Evolutionary conservation across 1,140 invertebrate species (phyloP), one percentile per base, ranked within the genome.

Genomic region (Oryzaephilus surinamensis): DNA sequence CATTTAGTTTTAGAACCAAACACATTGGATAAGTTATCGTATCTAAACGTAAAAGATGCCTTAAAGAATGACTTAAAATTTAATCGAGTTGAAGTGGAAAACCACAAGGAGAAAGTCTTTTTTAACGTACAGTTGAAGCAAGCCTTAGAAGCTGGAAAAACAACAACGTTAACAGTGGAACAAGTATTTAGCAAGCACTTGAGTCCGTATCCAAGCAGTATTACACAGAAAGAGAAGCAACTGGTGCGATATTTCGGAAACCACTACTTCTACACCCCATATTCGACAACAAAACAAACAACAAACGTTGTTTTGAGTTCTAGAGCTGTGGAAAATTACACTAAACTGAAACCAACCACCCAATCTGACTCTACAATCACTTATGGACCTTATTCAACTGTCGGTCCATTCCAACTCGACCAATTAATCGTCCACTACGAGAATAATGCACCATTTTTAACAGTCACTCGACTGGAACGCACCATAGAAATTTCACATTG

Each of bases 401-500:
- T 81, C 38, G 53, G 62, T 41, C 66, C 46, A 3, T 61, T 58
- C 16, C 32, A 45, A 12, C 32, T 43, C 18, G 66, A 84, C 46
- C 73, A 81, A 54, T 57, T 97, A 42, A 67, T 60, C 15, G 67
- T 98, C 32, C 97, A 99, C 62, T 97, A 84, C 63, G 96, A 98
- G 63, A 99, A 97, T 64, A 95, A 96, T 60, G 75, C 84, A 29
- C 94, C 96, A 29, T 98, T 99, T 62, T 64, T 99, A 27, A 91
- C 87, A 16, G 84, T 97, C 0, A 90, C 83, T 0, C 48, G 71
- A 21, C 62, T 99, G 46, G 81, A 90, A 40, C 73, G 97, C 21
- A 66, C 77, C 0, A 88, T 99, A 55, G 95, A 99, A 67, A 75
- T 99, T 1, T 99, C 95, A 0, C 95, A 98, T 61, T 99, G 97